Conservation (phyloP, 2,888 invertebrate species). For the Onthophagus sagittarius region DNA sequence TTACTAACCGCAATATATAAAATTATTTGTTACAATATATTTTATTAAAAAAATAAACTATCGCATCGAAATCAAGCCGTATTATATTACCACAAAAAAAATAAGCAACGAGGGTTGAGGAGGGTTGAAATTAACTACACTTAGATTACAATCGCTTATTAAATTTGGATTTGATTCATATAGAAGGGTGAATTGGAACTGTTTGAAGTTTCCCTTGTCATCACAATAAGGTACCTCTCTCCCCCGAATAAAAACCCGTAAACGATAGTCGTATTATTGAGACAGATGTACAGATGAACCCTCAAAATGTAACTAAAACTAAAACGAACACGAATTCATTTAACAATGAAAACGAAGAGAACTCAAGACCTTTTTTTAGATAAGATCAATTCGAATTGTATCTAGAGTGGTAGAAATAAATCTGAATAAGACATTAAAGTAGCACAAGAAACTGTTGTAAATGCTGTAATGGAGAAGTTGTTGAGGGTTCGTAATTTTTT, state of each 20-base stretch:
- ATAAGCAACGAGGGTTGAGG: background rate
- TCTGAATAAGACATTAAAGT: background rate
- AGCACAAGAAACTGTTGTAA: too few relatives aligned
- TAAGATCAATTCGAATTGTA: background rate
- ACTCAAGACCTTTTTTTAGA: too few relatives aligned
- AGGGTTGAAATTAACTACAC: background rate
- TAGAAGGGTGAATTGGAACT: background rate
- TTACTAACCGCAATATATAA: too few relatives aligned
- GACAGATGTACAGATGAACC: too few relatives aligned
- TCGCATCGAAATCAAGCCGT: too few relatives aligned
- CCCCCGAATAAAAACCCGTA: background rate
- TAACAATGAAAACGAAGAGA: too few relatives aligned
- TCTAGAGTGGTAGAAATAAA: background rate
- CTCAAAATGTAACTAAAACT: too few relatives aligned
- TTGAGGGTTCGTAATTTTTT: background rate
- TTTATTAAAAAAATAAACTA: too few relatives aligned
- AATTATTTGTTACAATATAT: too few relatives aligned
- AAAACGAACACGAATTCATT: too few relatives aligned
- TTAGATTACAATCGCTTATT: background rate
- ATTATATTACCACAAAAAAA: background rate
- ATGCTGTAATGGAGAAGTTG: background rate
- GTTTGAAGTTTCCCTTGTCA: background rate
- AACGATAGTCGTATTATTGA: too few relatives aligned
- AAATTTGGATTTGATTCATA: background rate
- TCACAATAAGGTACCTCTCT: background rate